Evolutionary conservation across 2,888 invertebrate species (phyloP), one percentile per base, ranked within the genome.

Genomic region (Pseudococcus longispinus): DNA sequence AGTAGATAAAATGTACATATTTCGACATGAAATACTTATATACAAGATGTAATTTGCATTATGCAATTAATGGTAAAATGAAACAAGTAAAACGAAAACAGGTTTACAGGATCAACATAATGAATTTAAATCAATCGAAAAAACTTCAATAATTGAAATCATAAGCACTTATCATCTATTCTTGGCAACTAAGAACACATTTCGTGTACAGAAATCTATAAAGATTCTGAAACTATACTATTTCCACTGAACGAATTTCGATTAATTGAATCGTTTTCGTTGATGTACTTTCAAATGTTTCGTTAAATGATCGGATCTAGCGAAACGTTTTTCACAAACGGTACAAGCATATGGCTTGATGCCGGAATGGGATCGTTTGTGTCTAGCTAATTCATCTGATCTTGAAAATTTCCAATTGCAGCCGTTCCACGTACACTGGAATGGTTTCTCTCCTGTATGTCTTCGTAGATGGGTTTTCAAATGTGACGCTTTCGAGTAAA

Each of bases 401-500:
- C 98, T 93, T 23, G 97, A 97, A 92, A 98, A 98, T 89, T 95
- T 93, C 98, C 98, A 98, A 46, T 94, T 94, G 91, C 98, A 98
- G 74, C 95, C 96, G 4, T 93, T 92, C 95, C 95, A 95, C 87
- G 93, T 94, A 90, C 95, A 95, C 11, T 92, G 91, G 90, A 95
- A 95, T 0, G 95, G 95, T 90, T 95, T 95, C 90, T 95, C 95
- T 0, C 97, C 97, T 23, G 94, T 93, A 91, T 97, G 97, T 42
- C 97, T 93, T 18, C 97, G 93, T 88, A 96, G 91, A 90, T 97
- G 97, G 9, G 97, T 97, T 89, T 97, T 96, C 65, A 97, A 92
- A 90, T 97, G 97, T 0, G 97, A 97, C 1, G 96, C 95, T 90
- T 97, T 97, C 46, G 96, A 96, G 90, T 97, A 97, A 2, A 96